phyloP scores from a whole-genome alignment of 2,797 vertebrate species.

The Phoeniculus purpureus region DNA sequence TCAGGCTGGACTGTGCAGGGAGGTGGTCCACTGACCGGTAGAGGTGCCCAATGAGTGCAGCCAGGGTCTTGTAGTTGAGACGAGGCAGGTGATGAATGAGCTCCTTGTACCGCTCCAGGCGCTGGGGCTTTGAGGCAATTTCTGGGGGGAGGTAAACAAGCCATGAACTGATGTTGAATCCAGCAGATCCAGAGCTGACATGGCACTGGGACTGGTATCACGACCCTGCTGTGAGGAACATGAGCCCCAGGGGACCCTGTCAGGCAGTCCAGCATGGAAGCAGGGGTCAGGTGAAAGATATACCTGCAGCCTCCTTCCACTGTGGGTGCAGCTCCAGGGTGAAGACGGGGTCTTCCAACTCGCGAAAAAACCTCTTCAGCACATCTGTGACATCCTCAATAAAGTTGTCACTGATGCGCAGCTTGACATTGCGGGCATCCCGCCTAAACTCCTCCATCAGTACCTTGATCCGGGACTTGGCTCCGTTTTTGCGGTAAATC shows the following conservation, averaged over 20 bases:
- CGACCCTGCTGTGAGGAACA: background rate
- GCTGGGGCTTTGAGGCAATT: constrained; percentile 80
- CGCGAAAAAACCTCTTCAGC: constrained; percentile 95
- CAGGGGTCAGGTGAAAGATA: background rate
- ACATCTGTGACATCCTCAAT: constrained; percentile 97
- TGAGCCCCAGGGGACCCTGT: too few species aligned
- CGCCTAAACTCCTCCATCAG: constrained; percentile 95
- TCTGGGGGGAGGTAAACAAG: constrained; percentile 71
- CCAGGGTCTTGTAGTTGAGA: constrained; percentile 91
- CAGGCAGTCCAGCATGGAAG: background rate
- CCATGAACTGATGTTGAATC: background rate
- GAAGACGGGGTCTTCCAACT: constrained; percentile 92
- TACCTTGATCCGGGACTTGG: constrained; percentile 91
- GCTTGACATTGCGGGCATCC: constrained; percentile 93
- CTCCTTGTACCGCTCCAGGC: constrained; percentile 92
- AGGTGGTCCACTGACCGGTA: constrained; percentile 83
- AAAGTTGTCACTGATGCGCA: constrained; percentile 94
- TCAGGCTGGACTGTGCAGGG: fast-evolving
- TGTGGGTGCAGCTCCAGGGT: constrained; percentile 88
- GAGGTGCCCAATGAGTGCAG: constrained; percentile 91
- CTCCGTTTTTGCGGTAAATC: constrained; percentile 95
- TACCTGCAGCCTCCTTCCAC: constrained; percentile 93
- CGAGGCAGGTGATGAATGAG: constrained; percentile 89
- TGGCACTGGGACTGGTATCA: background rate
- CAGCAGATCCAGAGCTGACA: background rate